Percentiles rank a stretch among this genome's conserved stretches.
Conservation (phyloP, 2,797 vertebrate genomes). For the Emydoidea blandingii region DNA sequence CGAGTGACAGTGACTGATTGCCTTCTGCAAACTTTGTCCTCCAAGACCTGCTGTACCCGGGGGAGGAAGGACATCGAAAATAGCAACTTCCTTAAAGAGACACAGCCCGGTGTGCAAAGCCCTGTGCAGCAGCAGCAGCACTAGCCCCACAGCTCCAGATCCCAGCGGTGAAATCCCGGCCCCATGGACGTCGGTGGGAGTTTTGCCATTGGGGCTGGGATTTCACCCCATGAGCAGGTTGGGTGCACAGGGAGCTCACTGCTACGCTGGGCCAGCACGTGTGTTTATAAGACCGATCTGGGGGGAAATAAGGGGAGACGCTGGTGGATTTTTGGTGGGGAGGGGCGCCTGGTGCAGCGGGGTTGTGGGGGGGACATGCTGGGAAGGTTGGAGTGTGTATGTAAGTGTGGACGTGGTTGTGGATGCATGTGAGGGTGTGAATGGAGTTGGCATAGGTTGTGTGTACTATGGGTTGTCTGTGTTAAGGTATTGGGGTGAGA, state of each 20-base stretch:
- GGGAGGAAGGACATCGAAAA: conserved; percentile 62
- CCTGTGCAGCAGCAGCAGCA: neutral
- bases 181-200: neutral
- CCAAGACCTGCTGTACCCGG: conserved; percentile 61
- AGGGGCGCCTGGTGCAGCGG: neutral
- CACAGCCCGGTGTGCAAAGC: neutral
- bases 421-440: neutral
- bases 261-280: neutral
- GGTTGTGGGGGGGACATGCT: neutral
- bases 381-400: neutral
- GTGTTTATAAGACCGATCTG: neutral
- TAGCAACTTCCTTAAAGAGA: conserved; percentile 65
- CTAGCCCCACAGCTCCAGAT: neutral
- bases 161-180: neutral
- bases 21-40: conserved; percentile 83
- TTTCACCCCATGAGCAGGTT: neutral
- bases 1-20: conserved; percentile 95
- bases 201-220: neutral
- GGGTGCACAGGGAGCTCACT: neutral
- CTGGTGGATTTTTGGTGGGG: neutral
- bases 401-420: fast-evolving
- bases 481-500: neutral
- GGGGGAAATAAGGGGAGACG: neutral
- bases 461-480: neutral
- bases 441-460: neutral